Evolutionary conservation across 2,888 invertebrate genomes (phyloP).

Genomic region (Leptinotarsa peninsularis): DNA sequence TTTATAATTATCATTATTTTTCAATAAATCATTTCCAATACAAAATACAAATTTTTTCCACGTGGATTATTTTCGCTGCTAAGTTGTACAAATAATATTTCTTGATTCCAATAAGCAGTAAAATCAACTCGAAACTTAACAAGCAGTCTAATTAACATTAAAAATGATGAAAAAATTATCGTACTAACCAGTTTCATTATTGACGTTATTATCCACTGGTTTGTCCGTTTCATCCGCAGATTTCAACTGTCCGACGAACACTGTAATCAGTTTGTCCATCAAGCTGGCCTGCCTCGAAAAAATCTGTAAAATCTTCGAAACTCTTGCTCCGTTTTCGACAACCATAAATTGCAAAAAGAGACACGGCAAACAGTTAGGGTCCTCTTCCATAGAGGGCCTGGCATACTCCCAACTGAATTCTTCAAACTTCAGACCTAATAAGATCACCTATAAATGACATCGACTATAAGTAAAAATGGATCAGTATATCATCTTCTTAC

Average conservation of each 20-base stretch:
- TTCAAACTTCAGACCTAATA: slow-evolving; percentile 87
- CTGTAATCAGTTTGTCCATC: slow-evolving; percentile 88
- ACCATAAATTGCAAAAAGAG: slow-evolving; percentile 91
- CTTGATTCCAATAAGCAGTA: no score
- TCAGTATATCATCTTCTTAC: slow-evolving; percentile 70
- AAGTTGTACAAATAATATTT: no score
- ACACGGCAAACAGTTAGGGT: slow-evolving; percentile 89
- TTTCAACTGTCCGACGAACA: slow-evolving; percentile 83
- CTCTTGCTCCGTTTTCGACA: slow-evolving; percentile 80
- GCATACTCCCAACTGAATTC: slow-evolving; percentile 95
- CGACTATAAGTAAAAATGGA: background rate
- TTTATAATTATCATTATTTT: no score
- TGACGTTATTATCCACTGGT: slow-evolving; percentile 56
- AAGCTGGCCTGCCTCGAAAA: slow-evolving; percentile 76
- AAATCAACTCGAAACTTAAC: no score
- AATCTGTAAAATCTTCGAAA: slow-evolving; percentile 84
- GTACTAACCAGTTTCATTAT: slow-evolving; percentile 60
- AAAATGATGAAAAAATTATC: slow-evolving; percentile 45
- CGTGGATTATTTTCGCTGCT: no score
- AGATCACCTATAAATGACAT: slow-evolving; percentile 74
- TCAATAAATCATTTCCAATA: no score
- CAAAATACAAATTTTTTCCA: no score
- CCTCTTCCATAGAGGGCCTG: slow-evolving; percentile 85
- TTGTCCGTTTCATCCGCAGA: slow-evolving; percentile 66
- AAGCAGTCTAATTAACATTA: slow-evolving; percentile 31